A percentile compares a stretch with the other conserved stretches of the same genome.
phyloP scores from a whole-genome alignment of 92 coral and sea anemone genomes.

The Epizoanthus illoricatus region DNA sequence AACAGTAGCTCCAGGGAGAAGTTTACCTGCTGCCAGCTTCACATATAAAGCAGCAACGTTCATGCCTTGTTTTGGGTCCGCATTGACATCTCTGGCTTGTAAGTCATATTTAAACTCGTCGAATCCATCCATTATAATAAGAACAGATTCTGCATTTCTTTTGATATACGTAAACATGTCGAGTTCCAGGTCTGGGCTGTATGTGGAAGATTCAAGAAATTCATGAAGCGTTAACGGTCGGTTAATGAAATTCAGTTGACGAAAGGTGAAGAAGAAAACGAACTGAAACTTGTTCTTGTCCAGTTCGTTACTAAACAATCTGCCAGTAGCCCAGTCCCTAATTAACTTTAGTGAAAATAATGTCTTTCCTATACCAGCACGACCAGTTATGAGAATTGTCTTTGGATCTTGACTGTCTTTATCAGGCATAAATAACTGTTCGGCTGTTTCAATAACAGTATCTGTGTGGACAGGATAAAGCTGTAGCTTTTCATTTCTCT shows the following conservation, averaged over 20 bases:
- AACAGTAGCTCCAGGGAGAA: neutral
- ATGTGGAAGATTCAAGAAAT: neutral
- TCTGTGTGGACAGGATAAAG: neutral
- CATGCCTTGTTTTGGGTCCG: neutral
- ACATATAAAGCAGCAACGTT: neutral
- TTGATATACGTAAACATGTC: neutral
- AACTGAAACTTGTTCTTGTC: neutral
- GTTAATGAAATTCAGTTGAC: neutral
- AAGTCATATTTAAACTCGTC: neutral
- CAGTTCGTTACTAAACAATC: neutral
- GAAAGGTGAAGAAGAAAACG: neutral
- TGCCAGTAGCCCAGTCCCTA: conserved; percentile 52
- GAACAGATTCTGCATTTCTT: neutral
- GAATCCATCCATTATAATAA: neutral
- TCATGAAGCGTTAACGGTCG: neutral
- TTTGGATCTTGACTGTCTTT: neutral
- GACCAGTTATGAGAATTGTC: no score
- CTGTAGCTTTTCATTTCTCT: no score
- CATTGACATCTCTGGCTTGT: neutral
- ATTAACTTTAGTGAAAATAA: no score
- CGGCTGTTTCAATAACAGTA: neutral
- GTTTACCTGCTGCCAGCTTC: neutral
- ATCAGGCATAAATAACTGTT: neutral
- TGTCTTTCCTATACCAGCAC: no score
- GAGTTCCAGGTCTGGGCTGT: neutral